Evolutionary conservation across 2,797 vertebrate species (phyloP).

Genomic region (Chelidonichthys spinosus): DNA sequence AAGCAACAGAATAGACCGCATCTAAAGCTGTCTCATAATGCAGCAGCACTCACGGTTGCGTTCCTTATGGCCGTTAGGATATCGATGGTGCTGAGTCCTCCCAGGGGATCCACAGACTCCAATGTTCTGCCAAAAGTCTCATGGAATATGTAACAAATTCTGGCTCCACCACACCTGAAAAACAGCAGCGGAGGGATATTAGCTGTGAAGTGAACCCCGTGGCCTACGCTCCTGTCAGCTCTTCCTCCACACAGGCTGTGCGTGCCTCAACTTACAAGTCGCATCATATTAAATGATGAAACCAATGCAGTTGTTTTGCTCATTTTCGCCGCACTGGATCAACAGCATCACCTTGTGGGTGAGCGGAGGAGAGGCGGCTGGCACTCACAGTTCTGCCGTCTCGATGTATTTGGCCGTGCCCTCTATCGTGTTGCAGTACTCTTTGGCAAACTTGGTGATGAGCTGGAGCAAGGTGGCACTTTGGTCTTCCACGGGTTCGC

Average conservation of each 20-base stretch:
- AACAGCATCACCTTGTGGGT: conserved; percentile 72
- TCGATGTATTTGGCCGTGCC: conserved; percentile 99
- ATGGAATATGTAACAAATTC: conserved; percentile 99
- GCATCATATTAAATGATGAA: conserved; percentile 68
- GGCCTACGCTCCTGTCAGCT: conserved; percentile 58
- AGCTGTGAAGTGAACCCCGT: conserved; percentile 56
- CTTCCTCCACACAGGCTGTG: conserved; percentile 55
- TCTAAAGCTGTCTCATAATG: not conserved
- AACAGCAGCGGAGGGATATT: conserved; percentile 58
- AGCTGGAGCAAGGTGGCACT: conserved; percentile 97
- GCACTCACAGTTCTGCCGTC: conserved; percentile 96
- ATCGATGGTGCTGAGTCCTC: conserved; percentile 97
- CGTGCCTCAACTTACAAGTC: conserved; percentile 71
- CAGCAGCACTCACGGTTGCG: conserved; percentile 89
- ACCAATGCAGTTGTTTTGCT: conserved; percentile 64
- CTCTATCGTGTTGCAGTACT: conserved; percentile 99
- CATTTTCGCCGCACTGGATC: conserved; percentile 20
- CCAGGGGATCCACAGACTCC: conserved; percentile 97
- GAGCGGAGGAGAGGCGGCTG: not conserved
- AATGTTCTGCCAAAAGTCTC: conserved; percentile 98
- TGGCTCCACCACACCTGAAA: conserved; percentile 95
- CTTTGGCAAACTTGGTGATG: conserved; percentile 98
- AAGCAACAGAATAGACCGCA: not conserved
- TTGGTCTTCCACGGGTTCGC: conserved; percentile 97
- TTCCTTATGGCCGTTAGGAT: conserved; percentile 98